Base-by-base conservation (phyloP, 2,888 invertebrate genomes). In the Neoscelio sp. region DNA sequence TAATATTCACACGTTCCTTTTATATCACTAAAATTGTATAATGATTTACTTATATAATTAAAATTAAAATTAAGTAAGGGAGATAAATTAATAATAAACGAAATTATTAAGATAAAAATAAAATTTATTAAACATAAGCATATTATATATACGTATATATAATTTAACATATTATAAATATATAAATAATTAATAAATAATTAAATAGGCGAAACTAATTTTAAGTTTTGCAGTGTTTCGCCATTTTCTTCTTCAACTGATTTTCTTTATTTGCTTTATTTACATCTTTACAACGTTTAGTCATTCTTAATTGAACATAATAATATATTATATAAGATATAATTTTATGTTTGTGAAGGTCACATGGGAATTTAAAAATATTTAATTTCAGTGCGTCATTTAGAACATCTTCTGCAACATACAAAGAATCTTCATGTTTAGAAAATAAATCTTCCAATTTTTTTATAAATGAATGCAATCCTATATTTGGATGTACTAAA, bases 401-500 rank as follows among this genome's bases (percentile, higher is more conserved):
- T 48, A 48, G 2, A 13, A 48, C 6, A n/a, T 48, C 48, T 48
- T 48, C 48, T 28, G 23, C 30, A 15, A 48, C 17, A 30, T 26
- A 15, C 8, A 48, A 48, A 8, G 48, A 26, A 15, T 28, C 28
- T 10, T 4, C 0, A 48, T 48, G 48, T 30, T 48, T 48, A 6
- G 13, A 1, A 15, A 28, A 48, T 17, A 48, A 15, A 8, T 12
- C n/a, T 28, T 48, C 30, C 1, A 48, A 17, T 48, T 48, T 13
- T 48, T 1, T 10, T 13, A 48, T 30, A 15, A 48, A 10, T 15
- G 3, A 13, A 13, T 48, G 28, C 15, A 48, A 30, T 6, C 48
- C 28, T 15, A 30, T 30, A 30, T 48, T 48, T 28, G 48, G 30
- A 48, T 48, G 48, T 5, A 13, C 6, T 48, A 48, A 28, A 48